Evolutionary conservation across 2,797 vertebrate genomes (phyloP).

Genomic region (Taeniopygia guttata): DNA sequence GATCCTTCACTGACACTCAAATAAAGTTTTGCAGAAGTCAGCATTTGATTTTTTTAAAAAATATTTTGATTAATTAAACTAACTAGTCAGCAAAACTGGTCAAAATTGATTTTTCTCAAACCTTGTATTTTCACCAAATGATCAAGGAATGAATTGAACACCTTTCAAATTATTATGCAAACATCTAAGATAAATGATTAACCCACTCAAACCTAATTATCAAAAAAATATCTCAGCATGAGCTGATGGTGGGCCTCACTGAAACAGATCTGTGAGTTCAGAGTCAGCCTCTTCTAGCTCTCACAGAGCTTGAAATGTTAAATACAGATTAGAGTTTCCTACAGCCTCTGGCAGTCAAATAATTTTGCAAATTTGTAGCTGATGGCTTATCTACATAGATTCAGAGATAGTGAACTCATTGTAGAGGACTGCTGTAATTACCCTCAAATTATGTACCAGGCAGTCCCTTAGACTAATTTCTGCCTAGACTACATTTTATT

Average conservation of each 20-base stretch:
- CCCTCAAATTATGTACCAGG: not conserved
- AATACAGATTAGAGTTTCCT: not conserved
- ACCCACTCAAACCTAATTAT: not conserved
- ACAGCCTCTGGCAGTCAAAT: not conserved
- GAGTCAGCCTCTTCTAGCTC: not conserved
- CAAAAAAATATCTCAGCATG: not conserved
- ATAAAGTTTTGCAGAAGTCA: slow-evolving; percentile 35
- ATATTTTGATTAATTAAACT: not conserved
- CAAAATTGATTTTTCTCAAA: not conserved
- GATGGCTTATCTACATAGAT: not conserved
- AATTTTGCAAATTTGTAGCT: not conserved
- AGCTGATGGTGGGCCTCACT: not conserved
- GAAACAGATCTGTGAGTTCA: not conserved
- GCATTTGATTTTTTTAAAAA: not conserved
- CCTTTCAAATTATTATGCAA: not conserved
- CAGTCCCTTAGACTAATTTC: not conserved
- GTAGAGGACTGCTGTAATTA: not conserved
- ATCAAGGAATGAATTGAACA: not conserved
- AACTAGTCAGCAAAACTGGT: not conserved
- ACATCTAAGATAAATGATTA: not conserved
- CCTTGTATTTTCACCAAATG: not conserved
- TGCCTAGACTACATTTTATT: not conserved
- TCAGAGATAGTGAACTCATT: not conserved
- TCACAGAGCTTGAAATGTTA: not conserved
- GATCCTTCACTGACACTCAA: not conserved